Evolutionary conservation across 2,113 vertebrate genomes (phyloP), one percentile per base, ranked within the genome.

Genomic region (Leiothrix lutea): DNA sequence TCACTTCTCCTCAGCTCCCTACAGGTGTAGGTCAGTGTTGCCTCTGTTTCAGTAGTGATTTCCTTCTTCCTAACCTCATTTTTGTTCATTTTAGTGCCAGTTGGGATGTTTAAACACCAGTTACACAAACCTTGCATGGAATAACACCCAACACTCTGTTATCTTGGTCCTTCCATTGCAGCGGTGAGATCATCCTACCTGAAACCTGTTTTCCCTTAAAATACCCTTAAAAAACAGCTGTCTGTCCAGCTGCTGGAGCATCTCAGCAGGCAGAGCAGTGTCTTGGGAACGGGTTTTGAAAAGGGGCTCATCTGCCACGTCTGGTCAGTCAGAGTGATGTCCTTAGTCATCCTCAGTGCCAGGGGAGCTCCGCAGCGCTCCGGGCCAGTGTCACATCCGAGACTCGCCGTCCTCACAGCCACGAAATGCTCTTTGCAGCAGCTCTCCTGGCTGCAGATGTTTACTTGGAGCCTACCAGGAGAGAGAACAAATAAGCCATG

Each of bases 371-470:
- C 12, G 33, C 7, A 8, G 20, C 4, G 95, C 91, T 64, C 40
- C 15, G 12, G 84, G 93, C 90, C 40, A 73, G 45, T 84, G 95
- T 96, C 95, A 96, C 84, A 83, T 73, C 91, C 1, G 2, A 74
- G 88, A 64, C 57, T 47, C 2, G 1, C 80, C 6, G 5, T 60
- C 50, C 1, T 56, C 70, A 8, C 25, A 14, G 91, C 73, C 83
- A 74, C 18, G 12, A 80, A 95, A 77, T 65, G 91, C 69, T 88
- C 87, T 88, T 73, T 96, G 65, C 66, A 80, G 93, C 58, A 56
- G 89, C 79, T 94, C 87, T 91, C 77, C 38, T 40, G 14, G n/a
- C 56, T 72, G 53, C 71, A 69, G 5, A 50, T 72, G 84, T 95
- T 90, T 66, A 18, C 54, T 90, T 65, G 19, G 77, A 90, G 50